A percentile compares a stretch with the other conserved stretches of the same genome.
Evolutionary conservation across 53 echinoderm and acorn worm species (phyloP).

Genomic region (Mesocentrotus franciscanus): DNA sequence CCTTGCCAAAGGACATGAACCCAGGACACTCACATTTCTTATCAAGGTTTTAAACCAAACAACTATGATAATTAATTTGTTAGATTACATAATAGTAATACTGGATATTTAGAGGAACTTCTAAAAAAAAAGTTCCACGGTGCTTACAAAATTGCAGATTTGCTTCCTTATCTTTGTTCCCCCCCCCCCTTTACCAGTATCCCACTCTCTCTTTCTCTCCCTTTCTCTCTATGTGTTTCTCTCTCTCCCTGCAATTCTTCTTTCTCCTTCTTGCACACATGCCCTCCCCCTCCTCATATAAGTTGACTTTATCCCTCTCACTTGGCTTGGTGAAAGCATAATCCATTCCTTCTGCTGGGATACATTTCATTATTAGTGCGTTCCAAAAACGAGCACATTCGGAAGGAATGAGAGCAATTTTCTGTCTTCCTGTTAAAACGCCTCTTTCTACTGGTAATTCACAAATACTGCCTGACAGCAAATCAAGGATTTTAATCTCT

Average conservation of each 20-base stretch:
- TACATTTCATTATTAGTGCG: neutral
- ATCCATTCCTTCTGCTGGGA: neutral
- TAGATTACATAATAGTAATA: no score
- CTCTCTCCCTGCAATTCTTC: neutral
- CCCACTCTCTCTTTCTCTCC: no score
- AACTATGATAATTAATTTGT: no score
- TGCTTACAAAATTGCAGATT: no score
- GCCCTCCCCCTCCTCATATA: neutral
- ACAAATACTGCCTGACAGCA: constrained; percentile 4
- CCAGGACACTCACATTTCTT: no score
- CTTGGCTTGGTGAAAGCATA: neutral
- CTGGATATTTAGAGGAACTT: no score
- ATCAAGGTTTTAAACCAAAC: no score
- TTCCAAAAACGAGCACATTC: neutral
- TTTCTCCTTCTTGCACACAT: neutral
- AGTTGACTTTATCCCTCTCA: neutral
- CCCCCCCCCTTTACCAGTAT: no score
- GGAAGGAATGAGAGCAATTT: constrained; percentile 20
- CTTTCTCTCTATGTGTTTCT: neutral
- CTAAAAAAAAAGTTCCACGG: no score
- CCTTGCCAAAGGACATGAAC: no score
- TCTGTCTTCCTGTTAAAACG: constrained; percentile 30
- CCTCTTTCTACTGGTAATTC: neutral
- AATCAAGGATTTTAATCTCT: neutral
- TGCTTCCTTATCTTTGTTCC: no score